A percentile compares a stretch with the other conserved stretches of the same genome.
Conservation (phyloP, 2,888 invertebrate species). For the Liposcelis brunnea region DNA sequence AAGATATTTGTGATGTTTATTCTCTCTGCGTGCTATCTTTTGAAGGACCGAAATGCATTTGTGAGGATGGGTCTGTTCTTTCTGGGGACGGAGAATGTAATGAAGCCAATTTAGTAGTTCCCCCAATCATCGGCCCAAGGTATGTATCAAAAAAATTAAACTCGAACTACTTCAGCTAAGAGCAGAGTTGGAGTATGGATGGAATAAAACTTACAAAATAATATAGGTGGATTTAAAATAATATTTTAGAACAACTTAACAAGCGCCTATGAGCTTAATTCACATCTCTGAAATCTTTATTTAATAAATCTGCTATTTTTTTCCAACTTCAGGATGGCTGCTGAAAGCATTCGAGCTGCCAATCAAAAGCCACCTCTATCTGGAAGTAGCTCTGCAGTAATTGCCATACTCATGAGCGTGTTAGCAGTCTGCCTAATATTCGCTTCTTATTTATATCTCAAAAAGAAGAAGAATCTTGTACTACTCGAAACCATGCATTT, state of each 20-base stretch:
- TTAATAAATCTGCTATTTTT: no score
- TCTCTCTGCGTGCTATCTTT: slow-evolving; percentile 41
- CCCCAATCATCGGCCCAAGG: not conserved
- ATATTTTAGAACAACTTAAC: no score
- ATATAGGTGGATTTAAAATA: no score
- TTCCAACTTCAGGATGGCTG: no score
- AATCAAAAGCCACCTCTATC: not conserved
- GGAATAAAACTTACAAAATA: no score
- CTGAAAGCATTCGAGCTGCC: no score
- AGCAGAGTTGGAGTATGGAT: no score
- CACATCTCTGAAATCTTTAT: no score
- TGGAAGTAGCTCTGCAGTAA: not conserved
- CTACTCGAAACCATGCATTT: slow-evolving; percentile 20
- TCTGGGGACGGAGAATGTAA: not conserved
- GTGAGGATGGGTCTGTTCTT: slow-evolving; percentile 29
- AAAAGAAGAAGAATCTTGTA: slow-evolving; percentile 12
- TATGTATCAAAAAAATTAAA: slow-evolving; percentile 1
- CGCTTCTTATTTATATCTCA: slow-evolving; percentile 13
- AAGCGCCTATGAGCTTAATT: no score
- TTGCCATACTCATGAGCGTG: slow-evolving; percentile 1
- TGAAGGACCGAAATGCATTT: slow-evolving; percentile 34
- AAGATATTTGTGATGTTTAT: slow-evolving; percentile 32
- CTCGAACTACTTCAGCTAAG: no score
- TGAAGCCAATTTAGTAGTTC: not conserved
- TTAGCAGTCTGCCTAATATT: slow-evolving; percentile 12